Conservation (phyloP, 2,888 invertebrate species). For the Candidula unifasciata region DNA sequence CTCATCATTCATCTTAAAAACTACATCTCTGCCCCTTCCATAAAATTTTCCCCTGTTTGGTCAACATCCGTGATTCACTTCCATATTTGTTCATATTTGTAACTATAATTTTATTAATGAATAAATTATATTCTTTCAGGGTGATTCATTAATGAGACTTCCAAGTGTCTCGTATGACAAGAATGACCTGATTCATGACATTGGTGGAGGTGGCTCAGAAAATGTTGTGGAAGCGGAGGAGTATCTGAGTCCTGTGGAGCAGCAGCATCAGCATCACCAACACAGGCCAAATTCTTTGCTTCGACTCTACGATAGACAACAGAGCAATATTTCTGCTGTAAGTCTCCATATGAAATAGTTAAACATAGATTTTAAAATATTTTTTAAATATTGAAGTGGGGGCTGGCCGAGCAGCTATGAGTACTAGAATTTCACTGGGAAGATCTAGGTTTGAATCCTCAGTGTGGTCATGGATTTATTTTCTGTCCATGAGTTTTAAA, state of each 20-base stretch:
- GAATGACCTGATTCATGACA: slow-evolving; percentile 87
- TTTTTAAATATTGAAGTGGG: too few relatives aligned
- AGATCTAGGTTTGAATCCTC: too few relatives aligned
- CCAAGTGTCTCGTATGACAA: slow-evolving; percentile 89
- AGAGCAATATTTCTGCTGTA: slow-evolving; percentile 38
- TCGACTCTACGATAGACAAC: slow-evolving; percentile 36
- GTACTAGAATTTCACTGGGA: too few relatives aligned
- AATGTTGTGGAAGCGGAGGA: slow-evolving; percentile 92
- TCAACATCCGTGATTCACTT: too few relatives aligned
- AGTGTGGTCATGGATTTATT: too few relatives aligned
- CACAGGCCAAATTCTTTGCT: slow-evolving; percentile 27
- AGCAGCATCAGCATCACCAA: slow-evolving; percentile 4
- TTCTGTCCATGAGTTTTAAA: too few relatives aligned
- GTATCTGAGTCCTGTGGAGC: slow-evolving; percentile 86
- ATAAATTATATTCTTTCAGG: slow-evolving; percentile 76
- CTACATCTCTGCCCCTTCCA: too few relatives aligned
- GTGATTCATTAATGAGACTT: slow-evolving; percentile 93
- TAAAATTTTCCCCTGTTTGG: too few relatives aligned
- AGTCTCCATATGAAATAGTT: background rate
- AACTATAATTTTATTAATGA: background rate
- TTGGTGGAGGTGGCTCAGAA: slow-evolving; percentile 86
- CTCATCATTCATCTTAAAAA: too few relatives aligned
- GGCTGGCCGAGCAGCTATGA: too few relatives aligned
- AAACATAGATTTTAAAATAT: too few relatives aligned
- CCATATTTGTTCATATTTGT: too few relatives aligned